These are phyloP conservation scores for Epirrita christyi DNA, from an alignment of 2,888 invertebrate genomes.

Conservation along the genomic window DNA sequence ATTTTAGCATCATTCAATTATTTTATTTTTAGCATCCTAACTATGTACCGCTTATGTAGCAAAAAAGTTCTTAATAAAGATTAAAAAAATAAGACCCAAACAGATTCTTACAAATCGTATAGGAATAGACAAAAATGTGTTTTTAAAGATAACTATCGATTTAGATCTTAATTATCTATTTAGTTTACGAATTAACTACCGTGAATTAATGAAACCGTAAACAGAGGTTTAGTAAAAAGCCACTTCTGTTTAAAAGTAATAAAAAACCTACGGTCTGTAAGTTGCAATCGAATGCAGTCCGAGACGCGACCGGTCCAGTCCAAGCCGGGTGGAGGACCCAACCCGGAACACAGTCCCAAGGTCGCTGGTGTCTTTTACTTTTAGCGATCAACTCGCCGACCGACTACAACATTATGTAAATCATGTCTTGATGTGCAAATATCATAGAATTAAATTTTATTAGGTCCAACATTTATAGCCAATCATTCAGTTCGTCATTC, in stretches of 20 bases:
- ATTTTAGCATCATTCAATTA: slow-evolving; percentile 70
- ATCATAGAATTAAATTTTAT: slow-evolving; percentile 36
- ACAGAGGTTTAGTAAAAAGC: neutral
- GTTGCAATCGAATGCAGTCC: slow-evolving; percentile 28
- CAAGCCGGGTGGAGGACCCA: slow-evolving; percentile 53
- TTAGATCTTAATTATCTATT: neutral
- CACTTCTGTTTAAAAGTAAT: slow-evolving; percentile 8
- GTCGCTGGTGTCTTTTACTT: slow-evolving; percentile 72
- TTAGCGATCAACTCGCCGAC: slow-evolving; percentile 51
- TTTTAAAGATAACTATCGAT: neutral
- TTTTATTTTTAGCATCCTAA: slow-evolving; percentile 42
- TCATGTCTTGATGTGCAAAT: slow-evolving; percentile 40
- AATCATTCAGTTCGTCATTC: slow-evolving; percentile 35
- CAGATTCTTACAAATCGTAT: too few species aligned
- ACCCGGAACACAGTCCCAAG: slow-evolving; percentile 79
- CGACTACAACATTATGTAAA: slow-evolving; percentile 42
- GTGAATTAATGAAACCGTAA: neutral
- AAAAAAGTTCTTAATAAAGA: neutral
- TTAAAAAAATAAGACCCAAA: too few species aligned
- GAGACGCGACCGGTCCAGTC: slow-evolving; percentile 57
- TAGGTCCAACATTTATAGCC: slow-evolving; percentile 37
- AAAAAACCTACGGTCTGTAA: slow-evolving; percentile 10
- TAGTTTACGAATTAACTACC: neutral
- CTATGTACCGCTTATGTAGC: neutral
- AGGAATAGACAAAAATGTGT: neutral